A percentile compares a stretch with the other conserved stretches of the same genome.
Evolutionary conservation across 2,888 invertebrate genomes (phyloP).

Genomic region (Achlya flavicornis): DNA sequence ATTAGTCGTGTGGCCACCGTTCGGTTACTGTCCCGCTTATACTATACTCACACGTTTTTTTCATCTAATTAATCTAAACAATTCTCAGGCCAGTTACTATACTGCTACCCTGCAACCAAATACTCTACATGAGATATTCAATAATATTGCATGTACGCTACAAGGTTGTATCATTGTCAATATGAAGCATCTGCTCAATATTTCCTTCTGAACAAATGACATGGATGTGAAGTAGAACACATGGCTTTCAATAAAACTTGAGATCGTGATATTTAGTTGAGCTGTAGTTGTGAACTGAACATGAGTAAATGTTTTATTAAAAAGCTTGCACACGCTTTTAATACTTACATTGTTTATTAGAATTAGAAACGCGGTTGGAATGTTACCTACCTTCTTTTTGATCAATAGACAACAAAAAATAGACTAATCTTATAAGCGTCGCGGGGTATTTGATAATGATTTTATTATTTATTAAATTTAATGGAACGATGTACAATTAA

Average conservation of each 20-base stretch:
- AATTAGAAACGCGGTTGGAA: not conserved
- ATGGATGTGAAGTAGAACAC: not conserved
- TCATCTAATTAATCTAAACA: not conserved
- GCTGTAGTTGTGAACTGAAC: not conserved
- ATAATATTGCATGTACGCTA: slow-evolving; percentile 21
- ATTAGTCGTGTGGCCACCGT: too few relatives aligned
- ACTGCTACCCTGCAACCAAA: slow-evolving; percentile 6
- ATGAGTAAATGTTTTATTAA: not conserved
- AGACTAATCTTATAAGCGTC: too few relatives aligned
- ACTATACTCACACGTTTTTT: too few relatives aligned
- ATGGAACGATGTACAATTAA: too few relatives aligned
- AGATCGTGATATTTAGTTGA: not conserved
- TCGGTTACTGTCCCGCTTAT: too few relatives aligned
- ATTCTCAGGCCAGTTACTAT: slow-evolving; percentile 11
- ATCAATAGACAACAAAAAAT: too few relatives aligned
- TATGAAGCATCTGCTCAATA: slow-evolving; percentile 24
- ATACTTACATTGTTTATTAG: not conserved
- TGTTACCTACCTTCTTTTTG: not conserved
- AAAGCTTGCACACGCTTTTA: not conserved
- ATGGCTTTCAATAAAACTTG: not conserved
- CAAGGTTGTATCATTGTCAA: slow-evolving; percentile 23
- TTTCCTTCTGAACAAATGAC: slow-evolving; percentile 1
- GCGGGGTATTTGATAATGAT: too few relatives aligned
- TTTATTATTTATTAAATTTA: too few relatives aligned
- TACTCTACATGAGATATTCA: slow-evolving; percentile 26